Base-by-base conservation (phyloP, 2,888 invertebrate genomes). In the Xylocampa areola region DNA sequence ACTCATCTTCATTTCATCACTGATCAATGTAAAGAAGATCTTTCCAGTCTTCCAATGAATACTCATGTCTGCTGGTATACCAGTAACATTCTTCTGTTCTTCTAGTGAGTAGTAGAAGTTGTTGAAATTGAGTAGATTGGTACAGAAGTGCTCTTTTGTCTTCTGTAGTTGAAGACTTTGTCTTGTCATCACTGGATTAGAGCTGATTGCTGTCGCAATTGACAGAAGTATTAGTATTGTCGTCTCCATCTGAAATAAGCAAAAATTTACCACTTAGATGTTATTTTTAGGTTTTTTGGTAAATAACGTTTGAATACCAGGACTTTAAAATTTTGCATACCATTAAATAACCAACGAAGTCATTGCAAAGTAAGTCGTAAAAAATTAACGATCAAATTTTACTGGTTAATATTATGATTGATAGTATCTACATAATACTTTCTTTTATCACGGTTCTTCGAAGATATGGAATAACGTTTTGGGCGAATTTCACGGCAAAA, bases 41-140 rank as follows among this genome's bases (percentile, higher is more conserved):
- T 90, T 90, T 0, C 86, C 89, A 0, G 92, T 89, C 50, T 90
- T 89, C 92, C 92, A 94, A 52, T 93, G 87, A 0, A 92, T 77
- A 59, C 82, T 87, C 82, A 94, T 86, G 23, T 94, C 94, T 0
- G 94, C 92, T 14, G 94, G 92, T 1, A 91, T 88, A 0, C 94
- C 94, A 2, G 80, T 80, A 0, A 94, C 61, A 40, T 87, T 87
- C 30, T 52, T 85, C 0, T 64, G 67, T 10, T 83, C 81, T 1
- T 88, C 89, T 45, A 82, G 48, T 0, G 81, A 70, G 57, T 91
- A 92, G 63, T 74, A 88, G n/a, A 80, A 82, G 54, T 88, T 86
- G 67, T 92, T 91, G 51, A 93, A 81, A 17, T 85, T 78, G 0
- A 90, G 51, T 0, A 90, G 39, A 4, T 74, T 85, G 0, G 77